Evolutionary conservation across 1,140 invertebrate species (phyloP), one percentile per base, ranked within the genome.

Genomic region (Sycobia sp.): DNA sequence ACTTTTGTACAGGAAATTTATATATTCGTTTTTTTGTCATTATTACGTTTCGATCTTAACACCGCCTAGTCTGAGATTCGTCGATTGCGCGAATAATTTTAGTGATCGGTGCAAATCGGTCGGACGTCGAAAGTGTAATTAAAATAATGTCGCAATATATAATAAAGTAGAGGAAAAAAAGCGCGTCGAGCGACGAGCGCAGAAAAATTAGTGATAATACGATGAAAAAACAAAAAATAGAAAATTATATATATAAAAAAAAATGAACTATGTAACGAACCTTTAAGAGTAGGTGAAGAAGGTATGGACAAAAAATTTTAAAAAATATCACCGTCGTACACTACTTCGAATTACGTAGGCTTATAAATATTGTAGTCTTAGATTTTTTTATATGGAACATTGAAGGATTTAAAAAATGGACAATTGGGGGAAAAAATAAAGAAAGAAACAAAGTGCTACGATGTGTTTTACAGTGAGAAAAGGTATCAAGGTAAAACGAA

Each of bases 311-410:
- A 54, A 55, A 58, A 54, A 54, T 16, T n/a, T n/a, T 1, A 18
- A 53, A 53, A 51, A 39, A 47, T 27, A 20, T 55, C n/a, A 43
- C 60, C 39, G 27, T 51, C 47, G 41, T 51, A 43, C n/a, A n/a
- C 20, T 64, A 66, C 62, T 71, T 73, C 69, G 59, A 66, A 68
- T 69, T 65, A 68, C 58, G 47, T 72, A 73, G 71, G 43, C 38
- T 36, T 51, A 39, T 57, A 57, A 29, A 69, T 72, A 51, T 11
- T 32, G 29, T 32, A 32, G 29, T 32, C 11, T 32, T 32, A 32
- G 29, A 7, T 11, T 67, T 71, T 65, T 71, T 71, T 67, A 70
- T 68, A 70, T 64, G 11, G 56, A 47, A 50, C 22, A 41, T 44
- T 53, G n/a, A 59, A 22, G 36, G 20, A 39, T 18, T n/a, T 4